Conservation (phyloP, 2,797 vertebrate genomes). For the Sylvia borin region DNA sequence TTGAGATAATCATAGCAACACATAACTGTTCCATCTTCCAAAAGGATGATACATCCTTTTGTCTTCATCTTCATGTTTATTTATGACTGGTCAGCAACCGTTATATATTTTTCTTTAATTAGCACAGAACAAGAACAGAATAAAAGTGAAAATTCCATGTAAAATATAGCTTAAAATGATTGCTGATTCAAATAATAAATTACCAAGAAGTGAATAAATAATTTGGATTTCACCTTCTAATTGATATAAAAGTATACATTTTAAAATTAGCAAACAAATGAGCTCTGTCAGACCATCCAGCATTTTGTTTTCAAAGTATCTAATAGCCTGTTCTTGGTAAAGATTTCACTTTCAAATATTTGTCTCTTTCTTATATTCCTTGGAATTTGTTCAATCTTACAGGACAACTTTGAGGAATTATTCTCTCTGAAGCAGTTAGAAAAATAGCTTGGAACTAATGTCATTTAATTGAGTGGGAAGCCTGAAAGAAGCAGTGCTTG, state of each 20-base stretch:
- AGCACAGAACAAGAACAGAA: background rate
- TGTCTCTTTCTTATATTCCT: background rate
- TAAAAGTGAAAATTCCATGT: background rate
- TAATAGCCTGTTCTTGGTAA: background rate
- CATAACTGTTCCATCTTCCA: background rate
- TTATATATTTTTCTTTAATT: background rate
- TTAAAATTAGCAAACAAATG: background rate
- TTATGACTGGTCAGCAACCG: background rate
- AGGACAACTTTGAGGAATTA: background rate
- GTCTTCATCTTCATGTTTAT: background rate
- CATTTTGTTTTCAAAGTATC: background rate
- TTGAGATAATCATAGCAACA: background rate
- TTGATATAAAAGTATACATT: background rate
- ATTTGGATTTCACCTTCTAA: background rate
- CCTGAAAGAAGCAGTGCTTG: background rate
- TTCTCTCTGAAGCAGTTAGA: background rate
- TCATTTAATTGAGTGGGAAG: background rate
- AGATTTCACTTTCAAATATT: background rate
- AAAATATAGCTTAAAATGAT: background rate
- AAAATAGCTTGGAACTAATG: background rate
- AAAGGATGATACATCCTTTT: background rate
- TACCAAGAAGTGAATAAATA: background rate
- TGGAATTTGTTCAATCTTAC: background rate
- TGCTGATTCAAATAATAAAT: background rate
- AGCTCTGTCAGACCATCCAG: accelerated